Evolutionary conservation across 1,140 invertebrate genomes (phyloP).

Genomic region (Drosophila murphyi): DNA sequence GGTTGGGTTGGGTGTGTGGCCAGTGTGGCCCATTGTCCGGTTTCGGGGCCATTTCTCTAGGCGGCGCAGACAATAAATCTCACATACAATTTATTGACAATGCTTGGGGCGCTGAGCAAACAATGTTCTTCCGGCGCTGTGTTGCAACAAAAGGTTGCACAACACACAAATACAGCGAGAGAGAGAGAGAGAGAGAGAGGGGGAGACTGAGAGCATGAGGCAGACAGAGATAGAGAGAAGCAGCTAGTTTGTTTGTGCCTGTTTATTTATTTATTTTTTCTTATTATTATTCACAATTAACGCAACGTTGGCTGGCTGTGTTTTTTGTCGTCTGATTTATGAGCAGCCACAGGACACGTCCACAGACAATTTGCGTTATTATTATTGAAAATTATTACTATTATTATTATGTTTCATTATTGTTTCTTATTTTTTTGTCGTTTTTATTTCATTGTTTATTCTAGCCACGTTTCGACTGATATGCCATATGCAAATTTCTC

Average conservation of each 20-base stretch:
- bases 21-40: slow-evolving; percentile 29
- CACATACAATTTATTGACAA: slow-evolving; percentile 82
- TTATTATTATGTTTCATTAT: background rate
- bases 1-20: background rate
- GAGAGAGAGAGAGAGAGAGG: background rate
- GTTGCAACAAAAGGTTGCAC: slow-evolving; percentile 59
- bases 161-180: slow-evolving; percentile 3
- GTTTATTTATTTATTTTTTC: slow-evolving; percentile 3
- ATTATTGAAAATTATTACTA: background rate
- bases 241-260: background rate
- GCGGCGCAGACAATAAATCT: slow-evolving; percentile 71
- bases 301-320: slow-evolving; percentile 25
- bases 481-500: no score
- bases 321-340: slow-evolving; percentile 22
- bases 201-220: background rate
- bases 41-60: slow-evolving; percentile 54
- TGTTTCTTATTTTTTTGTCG: no score
- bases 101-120: slow-evolving; percentile 73
- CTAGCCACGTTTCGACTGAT: no score
- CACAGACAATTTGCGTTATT: background rate
- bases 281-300: slow-evolving; percentile 71
- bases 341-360: background rate
- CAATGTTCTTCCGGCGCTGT: slow-evolving; percentile 72
- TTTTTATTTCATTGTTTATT: no score
- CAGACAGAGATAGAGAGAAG: background rate